Base-by-base conservation (phyloP, 2,888 invertebrate genomes). In the Drosophila prostipennis region DNA sequence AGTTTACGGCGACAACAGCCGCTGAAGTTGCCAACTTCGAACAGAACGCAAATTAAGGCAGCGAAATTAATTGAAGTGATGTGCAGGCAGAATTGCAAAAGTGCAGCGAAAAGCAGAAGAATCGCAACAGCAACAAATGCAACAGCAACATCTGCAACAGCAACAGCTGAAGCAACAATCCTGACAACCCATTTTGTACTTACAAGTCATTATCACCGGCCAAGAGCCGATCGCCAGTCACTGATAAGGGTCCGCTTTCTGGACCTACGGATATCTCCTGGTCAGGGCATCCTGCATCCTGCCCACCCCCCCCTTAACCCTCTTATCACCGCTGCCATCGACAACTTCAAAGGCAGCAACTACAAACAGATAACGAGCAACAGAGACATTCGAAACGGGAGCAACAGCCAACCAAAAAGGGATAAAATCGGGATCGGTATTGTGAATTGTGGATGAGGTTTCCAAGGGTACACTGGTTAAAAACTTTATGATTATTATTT, bases 141-240 rank as follows among this genome's bases (percentile, higher is more conserved):
- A 37, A 13, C 40, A 60, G 34, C 36, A 43, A 7, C 63, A 51
- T 6, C 46, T 16, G 23, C 67, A 61, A 29, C 57, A 57, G 6
- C 54, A 34, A 3, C 56, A 34, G 7, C 43, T 23, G 14, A 26
- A 39, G 19, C 74, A 80, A 72, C 70, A 76, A 76, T 79, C 67
- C 80, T 89, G 90, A 89, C 89, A 90, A 87, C 79, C 85, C 88
- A 90, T 90, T 90, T 90, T 90, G 90, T 90, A 87, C 83, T 83
- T 87, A 90, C 90, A 90, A 87, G 83, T 88, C 90, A 90, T 90
- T 90, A 90, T 90, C 90, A 89, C 89, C 87, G 82, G 79, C 72
- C 72, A 52, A 71, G 73, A 53, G 54, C 72, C 77, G 90, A 87
- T 89, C 78, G 79, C 72, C 67, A 57, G 54, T 59, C 51, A 51